These are phyloP conservation scores for Pelodytes ibericus DNA, from an alignment of 2,797 vertebrate species.

Conservation along the genomic window DNA sequence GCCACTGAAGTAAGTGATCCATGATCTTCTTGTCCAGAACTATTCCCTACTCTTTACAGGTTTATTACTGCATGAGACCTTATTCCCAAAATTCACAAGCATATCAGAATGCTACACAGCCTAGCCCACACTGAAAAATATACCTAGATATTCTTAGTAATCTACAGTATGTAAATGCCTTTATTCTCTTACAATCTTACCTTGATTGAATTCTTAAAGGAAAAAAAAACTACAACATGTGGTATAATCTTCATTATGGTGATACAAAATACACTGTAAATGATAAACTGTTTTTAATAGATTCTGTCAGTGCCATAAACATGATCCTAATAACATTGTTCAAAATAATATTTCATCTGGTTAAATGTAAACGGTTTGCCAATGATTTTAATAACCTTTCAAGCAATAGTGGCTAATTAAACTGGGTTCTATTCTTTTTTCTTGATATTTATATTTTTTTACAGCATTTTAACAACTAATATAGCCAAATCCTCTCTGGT, in stretches of 20 bases:
- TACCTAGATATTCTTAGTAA: too few relatives aligned
- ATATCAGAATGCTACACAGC: too few relatives aligned
- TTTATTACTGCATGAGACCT: too few relatives aligned
- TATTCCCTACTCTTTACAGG: too few relatives aligned
- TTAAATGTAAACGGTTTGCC: slow-evolving; percentile 50
- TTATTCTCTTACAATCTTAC: slow-evolving; percentile 13
- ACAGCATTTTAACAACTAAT: slow-evolving; percentile 52
- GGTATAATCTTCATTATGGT: slow-evolving; percentile 31
- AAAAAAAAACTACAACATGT: background rate
- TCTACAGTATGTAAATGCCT: slow-evolving; percentile 1
- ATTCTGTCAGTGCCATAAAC: slow-evolving; percentile 44
- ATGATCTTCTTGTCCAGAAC: too few relatives aligned
- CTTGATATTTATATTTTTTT: slow-evolving; percentile 16
- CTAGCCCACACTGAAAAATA: too few relatives aligned
- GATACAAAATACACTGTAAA: slow-evolving; percentile 24
- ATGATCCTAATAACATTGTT: slow-evolving; percentile 43
- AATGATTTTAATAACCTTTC: slow-evolving; percentile 47
- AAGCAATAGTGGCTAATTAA: slow-evolving; percentile 53
- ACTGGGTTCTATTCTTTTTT: slow-evolving; percentile 32
- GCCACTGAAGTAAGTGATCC: too few relatives aligned
- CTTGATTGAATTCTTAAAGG: slow-evolving; percentile 10
- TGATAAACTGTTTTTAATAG: slow-evolving; percentile 46
- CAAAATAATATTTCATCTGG: slow-evolving; percentile 51
- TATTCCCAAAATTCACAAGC: too few relatives aligned
- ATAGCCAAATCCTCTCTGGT: slow-evolving; percentile 50